Conservation (phyloP, 2,888 invertebrate genomes). For the Hirtodrosophila cameraria region DNA sequence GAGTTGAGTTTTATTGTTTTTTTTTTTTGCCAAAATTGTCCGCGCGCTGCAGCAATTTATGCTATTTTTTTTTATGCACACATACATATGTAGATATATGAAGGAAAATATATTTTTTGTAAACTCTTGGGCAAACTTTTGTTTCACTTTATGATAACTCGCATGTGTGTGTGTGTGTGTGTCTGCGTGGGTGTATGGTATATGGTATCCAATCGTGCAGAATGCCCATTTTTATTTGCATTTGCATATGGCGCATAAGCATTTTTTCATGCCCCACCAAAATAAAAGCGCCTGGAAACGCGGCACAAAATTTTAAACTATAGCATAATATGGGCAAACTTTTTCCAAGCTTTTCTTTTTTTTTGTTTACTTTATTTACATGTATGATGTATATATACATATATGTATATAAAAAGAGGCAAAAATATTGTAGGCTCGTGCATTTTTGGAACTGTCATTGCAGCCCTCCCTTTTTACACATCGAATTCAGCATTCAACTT, state of each 20-base stretch:
- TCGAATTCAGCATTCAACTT: conserved; percentile 43
- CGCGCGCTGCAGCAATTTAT: conserved; percentile 59
- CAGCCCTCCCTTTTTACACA: background rate
- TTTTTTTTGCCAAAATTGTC: conserved; percentile 17
- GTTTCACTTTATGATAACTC: conserved; percentile 58
- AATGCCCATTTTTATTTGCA: conserved; percentile 67
- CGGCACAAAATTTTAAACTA: conserved; percentile 54
- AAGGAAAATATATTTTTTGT: conserved; percentile 39
- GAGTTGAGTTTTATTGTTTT: conserved; percentile 20
- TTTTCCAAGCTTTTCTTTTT: conserved; percentile 21
- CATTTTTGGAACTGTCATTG: conserved; percentile 23
- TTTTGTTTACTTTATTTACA: conserved; percentile 15
- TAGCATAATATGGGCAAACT: conserved; percentile 59
- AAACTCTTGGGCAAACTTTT: conserved; percentile 64
- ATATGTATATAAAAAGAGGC: conserved; percentile 1
- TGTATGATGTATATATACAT: conserved; percentile 10
- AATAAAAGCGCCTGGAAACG: conserved; percentile 17
- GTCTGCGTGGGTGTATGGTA: conserved; percentile 20
- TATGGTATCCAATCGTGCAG: conserved; percentile 65
- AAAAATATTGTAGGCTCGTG: conserved; percentile 43
- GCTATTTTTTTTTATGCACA: conserved; percentile 41
- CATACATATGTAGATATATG: background rate
- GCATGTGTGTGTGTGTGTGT: conserved; percentile 18
- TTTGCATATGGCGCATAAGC: conserved; percentile 75
- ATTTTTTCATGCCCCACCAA: conserved; percentile 59